Evolutionary conservation across 35 echinoderm and acorn worm genomes (phyloP).

Genomic region (Stichopus chloronotus): DNA sequence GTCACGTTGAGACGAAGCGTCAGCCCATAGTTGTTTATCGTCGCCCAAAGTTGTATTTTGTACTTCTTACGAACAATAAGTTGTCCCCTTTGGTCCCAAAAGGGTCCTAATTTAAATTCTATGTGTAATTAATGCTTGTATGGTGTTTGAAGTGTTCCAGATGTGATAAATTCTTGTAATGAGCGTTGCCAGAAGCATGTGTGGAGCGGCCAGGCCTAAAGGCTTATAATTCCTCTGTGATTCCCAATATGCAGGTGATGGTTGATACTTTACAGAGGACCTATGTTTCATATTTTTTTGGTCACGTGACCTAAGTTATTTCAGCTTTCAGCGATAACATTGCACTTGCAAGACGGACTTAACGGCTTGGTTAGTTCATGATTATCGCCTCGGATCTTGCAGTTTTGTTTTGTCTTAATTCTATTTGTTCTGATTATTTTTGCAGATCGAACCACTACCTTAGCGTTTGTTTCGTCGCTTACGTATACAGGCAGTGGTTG

Average conservation of each 20-base stretch:
- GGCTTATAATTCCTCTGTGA: background rate
- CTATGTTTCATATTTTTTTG: background rate
- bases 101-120: background rate
- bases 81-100: background rate
- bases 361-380: no score
- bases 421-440: constrained; percentile 8
- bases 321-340: background rate
- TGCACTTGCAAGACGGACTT: background rate
- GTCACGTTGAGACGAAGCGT: background rate
- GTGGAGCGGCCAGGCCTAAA: background rate
- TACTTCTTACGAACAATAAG: background rate
- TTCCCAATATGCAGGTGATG: background rate
- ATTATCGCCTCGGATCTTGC: no score
- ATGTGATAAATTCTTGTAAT: background rate
- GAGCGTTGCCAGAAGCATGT: background rate
- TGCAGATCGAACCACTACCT: background rate
- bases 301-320: background rate
- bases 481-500: no score
- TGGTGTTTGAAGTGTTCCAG: background rate
- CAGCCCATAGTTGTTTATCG: background rate
- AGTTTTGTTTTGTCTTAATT: no score
- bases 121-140: background rate
- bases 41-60: background rate
- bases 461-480: no score
- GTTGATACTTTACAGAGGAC: background rate